Evolutionary conservation across 64 coral and sea anemone genomes (phyloP).

Genomic region (Porites lutea): DNA sequence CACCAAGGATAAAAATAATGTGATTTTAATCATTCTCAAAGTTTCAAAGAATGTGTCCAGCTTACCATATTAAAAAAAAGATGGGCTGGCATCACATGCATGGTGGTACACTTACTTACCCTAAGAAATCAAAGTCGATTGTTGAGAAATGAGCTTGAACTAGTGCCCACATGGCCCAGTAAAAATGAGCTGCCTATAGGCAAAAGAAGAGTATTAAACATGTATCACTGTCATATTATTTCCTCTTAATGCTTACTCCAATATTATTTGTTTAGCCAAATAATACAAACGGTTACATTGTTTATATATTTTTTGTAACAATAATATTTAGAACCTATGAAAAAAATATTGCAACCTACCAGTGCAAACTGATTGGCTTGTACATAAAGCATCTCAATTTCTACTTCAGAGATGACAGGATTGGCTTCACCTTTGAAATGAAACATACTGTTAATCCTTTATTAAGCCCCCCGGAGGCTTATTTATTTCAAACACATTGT

Average conservation of each 20-base stretch:
- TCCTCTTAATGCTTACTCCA: too few relatives aligned
- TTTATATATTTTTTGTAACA: not conserved
- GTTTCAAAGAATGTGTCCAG: not conserved
- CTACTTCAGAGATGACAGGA: conserved; percentile 37
- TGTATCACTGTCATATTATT: not conserved
- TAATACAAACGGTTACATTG: too few relatives aligned
- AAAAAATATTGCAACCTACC: conserved; percentile 48
- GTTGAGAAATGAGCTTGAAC: conserved; percentile 89
- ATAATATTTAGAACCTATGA: not conserved
- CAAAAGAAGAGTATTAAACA: not conserved
- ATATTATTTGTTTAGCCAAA: too few relatives aligned
- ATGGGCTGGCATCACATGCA: too few relatives aligned
- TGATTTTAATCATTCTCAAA: too few relatives aligned
- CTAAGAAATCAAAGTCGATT: conserved; percentile 95
- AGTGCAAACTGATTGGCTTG: conserved; percentile 97
- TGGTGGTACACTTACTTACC: conserved; percentile 43
- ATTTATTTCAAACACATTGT: too few relatives aligned
- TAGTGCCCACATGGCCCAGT: conserved; percentile 90
- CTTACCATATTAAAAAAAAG: too few relatives aligned
- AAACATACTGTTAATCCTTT: not conserved
- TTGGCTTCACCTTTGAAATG: conserved; percentile 58
- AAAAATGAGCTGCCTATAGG: conserved; percentile 84
- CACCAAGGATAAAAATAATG: too few relatives aligned
- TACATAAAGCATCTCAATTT: conserved; percentile 82
- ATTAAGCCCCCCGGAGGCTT: too few relatives aligned